Evolutionary conservation across 2,888 invertebrate genomes (phyloP), one percentile per base, ranked within the genome.

Genomic region (Drosophila nigritarsus): DNA sequence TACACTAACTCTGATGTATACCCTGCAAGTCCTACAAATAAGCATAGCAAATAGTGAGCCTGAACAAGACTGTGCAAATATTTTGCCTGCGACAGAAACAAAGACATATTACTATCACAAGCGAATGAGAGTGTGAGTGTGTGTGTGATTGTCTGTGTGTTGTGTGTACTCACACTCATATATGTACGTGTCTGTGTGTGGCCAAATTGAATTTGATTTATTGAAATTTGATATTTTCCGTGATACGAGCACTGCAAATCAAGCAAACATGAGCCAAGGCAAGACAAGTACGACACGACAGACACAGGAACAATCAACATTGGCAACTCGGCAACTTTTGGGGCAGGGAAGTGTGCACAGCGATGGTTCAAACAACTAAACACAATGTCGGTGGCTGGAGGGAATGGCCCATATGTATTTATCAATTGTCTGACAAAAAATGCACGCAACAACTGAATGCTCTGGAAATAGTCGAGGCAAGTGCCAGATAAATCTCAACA

Each of bases 121-220:
- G 53, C 77, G 61, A 61, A 56, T 68, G 32, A 55, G 36, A 73
- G 63, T 67, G 65, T 60, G 34, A 79, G 60, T 72, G 76, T 73
- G 32, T 3, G 29, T 81, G 60, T 71, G 74, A 71, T 29, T 29
- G 67, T 70, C 65, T 66, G 54, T 75, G 65, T 69, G 73, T 51
- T 80, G 56, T 71, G 67, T 59, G 45, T 76, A 38, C 54, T 36
- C 38, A 29, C 54, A 55, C 38, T 27, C n/a, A 38, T 38, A 55
- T 55, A 55, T 55, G 27, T 56, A 53, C 68, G 64, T 78, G 71
- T 59, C 50, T 75, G 63, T 78, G 64, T 86, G 66, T 68, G 80
- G 74, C 80, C 83, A 91, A 91, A 91, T 91, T 91, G 86, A 91
- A 91, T 91, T 91, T 91, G 91, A 91, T 91, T 91, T 91, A 91